A percentile compares a stretch with the other conserved stretches of the same genome.
phyloP scores from a whole-genome alignment of 2,888 invertebrate species.

The Cephus spinipes region DNA sequence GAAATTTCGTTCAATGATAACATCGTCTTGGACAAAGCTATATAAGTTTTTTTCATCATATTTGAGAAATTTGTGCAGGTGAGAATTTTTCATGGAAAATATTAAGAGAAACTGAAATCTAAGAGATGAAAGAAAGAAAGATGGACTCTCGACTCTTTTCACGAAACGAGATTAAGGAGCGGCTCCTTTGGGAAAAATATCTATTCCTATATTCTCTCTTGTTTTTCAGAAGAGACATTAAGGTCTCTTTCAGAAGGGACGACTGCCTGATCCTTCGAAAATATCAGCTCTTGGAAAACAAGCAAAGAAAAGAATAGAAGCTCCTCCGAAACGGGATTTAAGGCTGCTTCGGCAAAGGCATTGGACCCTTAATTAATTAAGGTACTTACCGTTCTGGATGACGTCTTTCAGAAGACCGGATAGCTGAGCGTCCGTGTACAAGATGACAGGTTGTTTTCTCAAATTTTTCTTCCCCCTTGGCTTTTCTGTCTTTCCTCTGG shows the following conservation, averaged over 20 bases:
- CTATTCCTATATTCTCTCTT: not conserved
- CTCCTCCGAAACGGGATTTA: not conserved
- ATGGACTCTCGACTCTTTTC: not conserved
- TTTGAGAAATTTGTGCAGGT: not conserved
- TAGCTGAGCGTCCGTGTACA: constrained; percentile 59
- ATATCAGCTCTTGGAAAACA: not conserved
- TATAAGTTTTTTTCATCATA: not conserved
- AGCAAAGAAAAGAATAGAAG: not conserved
- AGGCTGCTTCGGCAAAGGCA: not conserved
- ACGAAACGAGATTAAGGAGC: not conserved
- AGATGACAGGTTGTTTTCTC: constrained; percentile 40
- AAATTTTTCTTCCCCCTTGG: constrained; percentile 16
- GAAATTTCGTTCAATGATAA: constrained; percentile 6
- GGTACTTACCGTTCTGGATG: constrained; percentile 44
- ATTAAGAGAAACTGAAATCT: not conserved
- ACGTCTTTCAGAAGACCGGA: constrained; percentile 58
- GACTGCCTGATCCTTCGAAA: not conserved
- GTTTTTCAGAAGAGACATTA: not conserved
- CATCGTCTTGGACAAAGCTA: not conserved
- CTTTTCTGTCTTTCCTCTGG: constrained; percentile 20
- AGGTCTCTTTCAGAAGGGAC: not conserved
- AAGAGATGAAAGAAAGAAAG: not conserved
- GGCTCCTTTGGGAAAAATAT: not conserved
- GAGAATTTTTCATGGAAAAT: not conserved
- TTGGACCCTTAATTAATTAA: not conserved